These are phyloP conservation scores for Muricea muricata DNA, from an alignment of 92 coral and sea anemone species.

Conservation along the genomic window DNA sequence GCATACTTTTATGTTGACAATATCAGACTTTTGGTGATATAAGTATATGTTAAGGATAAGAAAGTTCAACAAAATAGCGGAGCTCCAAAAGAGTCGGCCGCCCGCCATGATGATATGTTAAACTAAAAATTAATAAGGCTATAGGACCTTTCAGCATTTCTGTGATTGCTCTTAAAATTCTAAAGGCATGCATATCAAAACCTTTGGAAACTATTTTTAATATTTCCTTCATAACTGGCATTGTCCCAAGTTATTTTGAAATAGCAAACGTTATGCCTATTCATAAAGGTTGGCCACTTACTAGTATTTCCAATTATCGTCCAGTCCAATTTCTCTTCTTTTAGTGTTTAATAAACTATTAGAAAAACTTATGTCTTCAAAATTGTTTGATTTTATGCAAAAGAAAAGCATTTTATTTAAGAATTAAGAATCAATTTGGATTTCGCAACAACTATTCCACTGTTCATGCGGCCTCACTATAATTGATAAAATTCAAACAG, in stretches of 20 bases:
- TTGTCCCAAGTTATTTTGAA: neutral
- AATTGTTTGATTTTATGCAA: too few relatives aligned
- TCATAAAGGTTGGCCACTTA: too few relatives aligned
- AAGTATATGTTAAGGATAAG: too few relatives aligned
- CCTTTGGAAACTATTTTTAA: slow-evolving; percentile 13
- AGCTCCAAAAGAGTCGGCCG: too few relatives aligned
- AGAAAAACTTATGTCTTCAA: neutral
- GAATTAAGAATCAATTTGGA: slow-evolving; percentile 63
- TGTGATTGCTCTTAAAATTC: slow-evolving; percentile 5
- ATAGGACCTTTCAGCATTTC: slow-evolving; percentile 19
- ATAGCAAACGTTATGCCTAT: neutral
- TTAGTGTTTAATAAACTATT: neutral
- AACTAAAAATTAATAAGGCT: neutral
- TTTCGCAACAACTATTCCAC: slow-evolving; percentile 52
- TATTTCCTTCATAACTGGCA: neutral
- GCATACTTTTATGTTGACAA: too few relatives aligned
- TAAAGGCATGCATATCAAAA: neutral
- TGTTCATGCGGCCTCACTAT: slow-evolving; percentile 45
- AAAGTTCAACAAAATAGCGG: too few relatives aligned
- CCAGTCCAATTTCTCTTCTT: slow-evolving; percentile 4
- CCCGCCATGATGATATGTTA: too few relatives aligned
- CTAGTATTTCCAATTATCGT: neutral
- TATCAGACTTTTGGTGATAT: too few relatives aligned
- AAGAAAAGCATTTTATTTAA: slow-evolving; percentile 28
- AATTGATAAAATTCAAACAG: too few relatives aligned